phyloP scores from a whole-genome alignment of 2,797 vertebrate species.

The Yasuhikotakia modesta region DNA sequence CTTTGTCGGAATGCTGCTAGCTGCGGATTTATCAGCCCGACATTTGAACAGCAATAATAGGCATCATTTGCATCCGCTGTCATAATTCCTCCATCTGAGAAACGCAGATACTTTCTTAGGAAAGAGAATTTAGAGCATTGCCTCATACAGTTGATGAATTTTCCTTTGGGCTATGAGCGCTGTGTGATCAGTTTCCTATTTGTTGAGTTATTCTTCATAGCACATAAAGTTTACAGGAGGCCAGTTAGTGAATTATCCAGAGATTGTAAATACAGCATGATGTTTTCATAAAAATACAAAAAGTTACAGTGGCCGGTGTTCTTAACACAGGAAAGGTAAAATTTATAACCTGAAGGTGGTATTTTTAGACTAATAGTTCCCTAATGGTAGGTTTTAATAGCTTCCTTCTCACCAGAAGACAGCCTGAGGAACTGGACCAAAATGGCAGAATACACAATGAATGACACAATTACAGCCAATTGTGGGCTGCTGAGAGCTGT shows the following conservation, averaged over 20 bases:
- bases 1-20: conserved; percentile 24
- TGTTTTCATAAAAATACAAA: conserved; percentile 4
- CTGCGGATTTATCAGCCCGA: conserved; percentile 33
- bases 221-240: background rate
- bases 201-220: background rate
- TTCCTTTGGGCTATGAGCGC: background rate
- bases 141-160: conserved; percentile 7
- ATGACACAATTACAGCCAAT: background rate
- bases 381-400: conserved; percentile 41
- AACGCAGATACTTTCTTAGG: background rate
- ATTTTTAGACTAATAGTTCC: conserved; percentile 48
- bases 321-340: conserved; percentile 6
- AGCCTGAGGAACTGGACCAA: conserved; percentile 19
- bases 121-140: conserved; percentile 4
- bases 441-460: conserved; percentile 2
- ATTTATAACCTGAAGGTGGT: conserved; percentile 33
- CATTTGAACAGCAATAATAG: conserved; percentile 43
- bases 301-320: background rate
- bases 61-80: conserved; percentile 46
- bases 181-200: background rate
- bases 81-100: conserved; percentile 14
- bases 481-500: background rate
- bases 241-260: background rate
- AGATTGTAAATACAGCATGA: background rate
- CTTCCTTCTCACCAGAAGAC: conserved; percentile 37